Base-by-base conservation (phyloP, 2,888 invertebrate species). In the Mimachlamys varia region DNA sequence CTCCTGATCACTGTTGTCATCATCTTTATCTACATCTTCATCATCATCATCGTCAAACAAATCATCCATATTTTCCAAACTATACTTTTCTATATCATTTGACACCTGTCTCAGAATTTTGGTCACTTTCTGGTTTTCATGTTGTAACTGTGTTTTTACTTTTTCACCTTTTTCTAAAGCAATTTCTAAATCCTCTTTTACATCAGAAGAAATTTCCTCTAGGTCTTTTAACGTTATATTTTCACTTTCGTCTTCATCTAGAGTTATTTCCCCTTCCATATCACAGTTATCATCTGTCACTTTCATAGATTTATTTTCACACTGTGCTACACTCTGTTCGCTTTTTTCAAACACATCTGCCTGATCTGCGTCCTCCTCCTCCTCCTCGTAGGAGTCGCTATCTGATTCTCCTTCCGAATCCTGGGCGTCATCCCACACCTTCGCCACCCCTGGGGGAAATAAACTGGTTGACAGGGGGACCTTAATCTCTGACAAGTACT, bases 1-100 rank as follows among this genome's bases (percentile, higher is more conserved):
- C 27, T 22, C 22, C 17, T 87, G 62, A 12, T 38, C 90, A 76
- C 88, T 88, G 49, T 90, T 90, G 89, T 88, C 89, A 58, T 90
- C 88, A 89, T 49, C 88, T 15, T 62, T 58, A 89, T 90, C 89
- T 33, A 92, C 90, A 87, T 92, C 92, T 88, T 93, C 93, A 50
- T 93, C 93, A 33, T 92, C 91, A 89, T 93, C 93, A 90, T 94
- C 94, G 90, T 95, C 95, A 93, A 95, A 95, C 38, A 95, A 92
- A 92, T 95, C 95, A 93, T 95, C 95, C 94, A 95, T 94, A 89
- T 95, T 94, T 89, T 95, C 95, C 55, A 93, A 93, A 92, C 93
- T 94, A 88, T 95, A 95, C 76, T 91, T 93, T 90, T 94, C 94
- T 93, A 94, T 94, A 87, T 95, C 95, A 88, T 92, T 90, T 10